Conservation (phyloP, 2,888 invertebrate genomes). For the Lycocerus yunnanus region DNA sequence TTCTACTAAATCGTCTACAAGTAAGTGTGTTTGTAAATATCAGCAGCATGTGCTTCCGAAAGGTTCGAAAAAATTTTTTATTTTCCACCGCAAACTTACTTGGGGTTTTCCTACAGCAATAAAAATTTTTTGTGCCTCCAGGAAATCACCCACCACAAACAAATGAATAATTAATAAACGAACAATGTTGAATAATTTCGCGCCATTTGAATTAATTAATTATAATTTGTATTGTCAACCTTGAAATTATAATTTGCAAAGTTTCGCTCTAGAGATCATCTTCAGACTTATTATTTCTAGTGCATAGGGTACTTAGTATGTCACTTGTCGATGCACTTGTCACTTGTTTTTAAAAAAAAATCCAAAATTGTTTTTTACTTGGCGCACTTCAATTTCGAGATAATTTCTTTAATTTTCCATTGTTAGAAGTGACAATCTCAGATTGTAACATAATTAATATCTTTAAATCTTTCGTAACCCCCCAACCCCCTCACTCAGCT, state of each 20-base stretch:
- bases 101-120: not conserved
- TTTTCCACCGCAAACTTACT: not conserved
- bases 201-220: not conserved
- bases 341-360: not conserved
- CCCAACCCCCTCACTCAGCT: not conserved
- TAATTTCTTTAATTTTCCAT: not conserved
- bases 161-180: not conserved
- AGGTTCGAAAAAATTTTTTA: not conserved
- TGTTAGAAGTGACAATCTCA: not conserved
- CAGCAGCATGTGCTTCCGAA: constrained; percentile 4
- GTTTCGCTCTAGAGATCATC: not conserved
- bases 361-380: not conserved
- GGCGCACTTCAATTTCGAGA: not conserved
- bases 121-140: not conserved
- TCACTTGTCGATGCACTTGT: too few relatives aligned
- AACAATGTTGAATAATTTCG: too few relatives aligned
- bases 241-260: not conserved
- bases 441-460: too few relatives aligned
- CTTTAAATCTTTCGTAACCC: too few relatives aligned
- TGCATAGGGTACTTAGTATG: too few relatives aligned
- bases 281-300: not conserved
- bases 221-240: not conserved
- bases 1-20: constrained; percentile 8
- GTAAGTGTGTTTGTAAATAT: constrained; percentile 23
- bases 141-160: not conserved